Evolutionary conservation across 2,797 vertebrate genomes (phyloP).

Genomic region (Etheostoma nigrum): DNA sequence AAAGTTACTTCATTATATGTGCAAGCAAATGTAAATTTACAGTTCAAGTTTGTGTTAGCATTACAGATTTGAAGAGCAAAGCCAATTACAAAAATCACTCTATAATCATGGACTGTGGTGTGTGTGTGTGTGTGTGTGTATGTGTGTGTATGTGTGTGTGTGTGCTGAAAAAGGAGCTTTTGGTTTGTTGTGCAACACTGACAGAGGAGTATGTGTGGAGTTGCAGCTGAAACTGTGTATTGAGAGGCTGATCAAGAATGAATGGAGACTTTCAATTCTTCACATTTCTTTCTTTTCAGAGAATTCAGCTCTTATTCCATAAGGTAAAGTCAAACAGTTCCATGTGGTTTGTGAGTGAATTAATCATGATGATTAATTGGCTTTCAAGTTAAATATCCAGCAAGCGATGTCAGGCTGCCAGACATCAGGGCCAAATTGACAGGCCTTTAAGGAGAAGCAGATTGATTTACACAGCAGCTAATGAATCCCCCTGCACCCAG

Average conservation of each 20-base stretch:
- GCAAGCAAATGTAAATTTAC: conserved; percentile 70
- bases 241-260: conserved; percentile 56
- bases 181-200: conserved; percentile 21
- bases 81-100: conserved; percentile 56
- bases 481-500: conserved; percentile 84
- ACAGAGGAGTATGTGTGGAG: conserved; percentile 17
- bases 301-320: conserved; percentile 58
- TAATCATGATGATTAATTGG: conserved; percentile 91
- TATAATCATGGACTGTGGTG: conserved; percentile 25
- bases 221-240: conserved; percentile 61
- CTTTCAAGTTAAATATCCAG: conserved; percentile 90
- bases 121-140: no score
- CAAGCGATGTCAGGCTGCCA: conserved; percentile 88
- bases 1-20: conserved; percentile 57
- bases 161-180: conserved; percentile 42
- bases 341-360: conserved; percentile 87
- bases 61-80: conserved; percentile 61
- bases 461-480: conserved; percentile 88
- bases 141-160: conserved; percentile 20
- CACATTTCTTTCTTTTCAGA: conserved; percentile 48
- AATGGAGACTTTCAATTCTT: conserved; percentile 50
- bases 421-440: conserved; percentile 87
- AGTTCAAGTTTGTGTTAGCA: conserved; percentile 65
- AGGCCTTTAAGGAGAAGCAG: conserved; percentile 88
- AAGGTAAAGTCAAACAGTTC: conserved; percentile 83